A percentile compares a stretch with the other conserved stretches of the same genome.
Conservation (phyloP, 1,140 invertebrate species). For the Sarcophaga peregrina region DNA sequence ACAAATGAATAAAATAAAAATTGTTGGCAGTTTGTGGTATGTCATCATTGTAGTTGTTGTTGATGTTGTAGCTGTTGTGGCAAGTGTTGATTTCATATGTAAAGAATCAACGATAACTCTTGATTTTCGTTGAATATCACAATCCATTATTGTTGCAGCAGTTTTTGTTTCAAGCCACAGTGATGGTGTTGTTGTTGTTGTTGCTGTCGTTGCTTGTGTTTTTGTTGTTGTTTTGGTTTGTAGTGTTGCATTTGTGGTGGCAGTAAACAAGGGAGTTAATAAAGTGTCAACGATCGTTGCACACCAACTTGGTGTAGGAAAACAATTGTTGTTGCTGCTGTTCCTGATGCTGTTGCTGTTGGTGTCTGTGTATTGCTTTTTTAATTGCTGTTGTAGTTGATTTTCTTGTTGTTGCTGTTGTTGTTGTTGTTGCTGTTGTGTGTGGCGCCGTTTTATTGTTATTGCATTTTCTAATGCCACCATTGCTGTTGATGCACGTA, state of each 20-base stretch:
- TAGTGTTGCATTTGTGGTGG: conserved; percentile 24
- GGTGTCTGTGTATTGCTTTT: conserved; percentile 26
- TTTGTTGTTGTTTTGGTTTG: conserved; percentile 25
- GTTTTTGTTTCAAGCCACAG: neutral
- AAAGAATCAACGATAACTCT: neutral
- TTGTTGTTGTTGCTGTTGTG: conserved; percentile 32
- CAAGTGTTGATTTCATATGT: conserved; percentile 5
- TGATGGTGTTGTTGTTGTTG: conserved; percentile 7
- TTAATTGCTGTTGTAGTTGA: conserved; percentile 14
- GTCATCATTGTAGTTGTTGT: neutral
- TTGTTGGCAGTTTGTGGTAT: conserved; percentile 34
- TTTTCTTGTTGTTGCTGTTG: conserved; percentile 38
- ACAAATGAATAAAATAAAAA: conserved; percentile 38
- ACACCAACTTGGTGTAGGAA: conserved; percentile 11
- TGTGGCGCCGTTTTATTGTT: conserved; percentile 34
- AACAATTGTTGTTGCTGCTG: conserved; percentile 45
- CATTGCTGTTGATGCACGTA: neutral
- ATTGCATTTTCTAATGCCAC: neutral
- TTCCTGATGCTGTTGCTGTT: conserved; percentile 21
- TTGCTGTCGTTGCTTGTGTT: no score
- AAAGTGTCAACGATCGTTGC: conserved; percentile 49
- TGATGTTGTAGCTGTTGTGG: neutral
- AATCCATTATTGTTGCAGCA: conserved; percentile 3
- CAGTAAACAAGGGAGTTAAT: conserved; percentile 28
- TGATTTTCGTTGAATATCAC: neutral